A percentile compares a stretch with the other conserved stretches of the same genome.
phyloP scores from a whole-genome alignment of 2,797 vertebrate species.

The Paratrypauchen microcephalus region DNA sequence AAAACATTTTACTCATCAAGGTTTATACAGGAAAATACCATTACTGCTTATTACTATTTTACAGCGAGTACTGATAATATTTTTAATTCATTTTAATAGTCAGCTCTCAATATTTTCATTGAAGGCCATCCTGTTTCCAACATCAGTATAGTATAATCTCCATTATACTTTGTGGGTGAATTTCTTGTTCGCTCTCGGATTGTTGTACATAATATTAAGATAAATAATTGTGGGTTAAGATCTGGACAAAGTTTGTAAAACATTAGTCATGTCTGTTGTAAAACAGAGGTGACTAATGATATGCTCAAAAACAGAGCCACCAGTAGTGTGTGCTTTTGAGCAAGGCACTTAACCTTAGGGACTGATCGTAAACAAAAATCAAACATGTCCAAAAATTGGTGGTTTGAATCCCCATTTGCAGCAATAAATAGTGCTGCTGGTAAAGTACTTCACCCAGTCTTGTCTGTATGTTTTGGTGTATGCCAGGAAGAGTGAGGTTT shows the following conservation, averaged over 20 bases:
- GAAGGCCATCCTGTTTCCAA: too few relatives aligned
- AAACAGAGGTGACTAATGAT: conserved; percentile 33
- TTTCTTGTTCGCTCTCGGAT: background rate
- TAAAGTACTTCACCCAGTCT: background rate
- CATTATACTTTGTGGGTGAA: too few relatives aligned
- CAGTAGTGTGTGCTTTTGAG: conserved; percentile 41
- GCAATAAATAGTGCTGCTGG: background rate
- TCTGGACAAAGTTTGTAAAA: background rate
- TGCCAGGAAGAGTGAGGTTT: too few relatives aligned
- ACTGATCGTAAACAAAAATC: background rate
- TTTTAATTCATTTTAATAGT: background rate
- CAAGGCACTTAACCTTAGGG: conserved; percentile 49
- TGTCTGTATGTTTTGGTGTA: background rate
- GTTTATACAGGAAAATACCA: too few relatives aligned
- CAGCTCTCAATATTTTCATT: too few relatives aligned
- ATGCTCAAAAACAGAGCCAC: conserved; percentile 27
- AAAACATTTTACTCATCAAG: background rate
- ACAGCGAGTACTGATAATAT: too few relatives aligned
- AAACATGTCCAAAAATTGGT: background rate
- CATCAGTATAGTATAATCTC: too few relatives aligned
- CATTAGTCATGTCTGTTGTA: background rate
- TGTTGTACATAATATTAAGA: background rate
- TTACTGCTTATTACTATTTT: too few relatives aligned
- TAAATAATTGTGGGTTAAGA: background rate
- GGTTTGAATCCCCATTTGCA: background rate